phyloP scores from a whole-genome alignment of 2,888 invertebrate species.

The Unio pictorum region DNA sequence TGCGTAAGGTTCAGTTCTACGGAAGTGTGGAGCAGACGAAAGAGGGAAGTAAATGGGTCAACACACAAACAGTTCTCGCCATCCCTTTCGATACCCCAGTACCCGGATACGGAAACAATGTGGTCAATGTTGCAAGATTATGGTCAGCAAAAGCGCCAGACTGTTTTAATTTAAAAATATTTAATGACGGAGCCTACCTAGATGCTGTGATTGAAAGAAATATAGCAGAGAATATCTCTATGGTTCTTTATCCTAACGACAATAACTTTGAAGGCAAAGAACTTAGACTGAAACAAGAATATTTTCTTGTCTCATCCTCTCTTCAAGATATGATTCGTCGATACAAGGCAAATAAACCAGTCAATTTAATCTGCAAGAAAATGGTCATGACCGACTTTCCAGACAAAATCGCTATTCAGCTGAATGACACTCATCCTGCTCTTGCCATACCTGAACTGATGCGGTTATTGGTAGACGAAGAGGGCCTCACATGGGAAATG shows the following conservation, averaged over 20 bases:
- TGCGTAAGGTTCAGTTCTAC: conserved; percentile 96
- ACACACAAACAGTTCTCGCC: conserved; percentile 93
- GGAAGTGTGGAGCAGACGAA: conserved; percentile 91
- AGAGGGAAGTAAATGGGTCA: conserved; percentile 92
- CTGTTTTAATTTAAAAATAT: conserved; percentile 95
- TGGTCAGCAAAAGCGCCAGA: conserved; percentile 98
- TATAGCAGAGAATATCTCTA: conserved; percentile 95
- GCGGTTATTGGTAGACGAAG: conserved; percentile 92
- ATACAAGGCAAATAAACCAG: conserved; percentile 93
- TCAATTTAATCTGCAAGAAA: conserved; percentile 73
- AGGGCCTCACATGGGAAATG: conserved; percentile 89
- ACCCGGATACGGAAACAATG: conserved; percentile 98
- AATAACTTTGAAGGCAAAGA: conserved; percentile 99
- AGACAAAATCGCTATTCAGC: conserved; percentile 93
- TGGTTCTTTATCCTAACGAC: conserved; percentile 98
- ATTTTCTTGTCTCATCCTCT: conserved; percentile 98
- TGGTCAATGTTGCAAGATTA: conserved; percentile 95
- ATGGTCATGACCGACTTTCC: conserved; percentile 89
- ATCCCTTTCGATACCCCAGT: conserved; percentile 99
- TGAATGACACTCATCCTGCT: conserved; percentile 99
- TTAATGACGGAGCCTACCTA: conserved; percentile 98
- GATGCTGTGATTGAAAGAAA: conserved; percentile 98
- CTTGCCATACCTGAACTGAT: conserved; percentile 95
- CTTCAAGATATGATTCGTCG: conserved; percentile 94
- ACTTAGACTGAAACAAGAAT: conserved; percentile 96